Evolutionary conservation across 2,888 invertebrate species (phyloP), one percentile per base, ranked within the genome.

Genomic region (Flabesymbios commensalis): DNA sequence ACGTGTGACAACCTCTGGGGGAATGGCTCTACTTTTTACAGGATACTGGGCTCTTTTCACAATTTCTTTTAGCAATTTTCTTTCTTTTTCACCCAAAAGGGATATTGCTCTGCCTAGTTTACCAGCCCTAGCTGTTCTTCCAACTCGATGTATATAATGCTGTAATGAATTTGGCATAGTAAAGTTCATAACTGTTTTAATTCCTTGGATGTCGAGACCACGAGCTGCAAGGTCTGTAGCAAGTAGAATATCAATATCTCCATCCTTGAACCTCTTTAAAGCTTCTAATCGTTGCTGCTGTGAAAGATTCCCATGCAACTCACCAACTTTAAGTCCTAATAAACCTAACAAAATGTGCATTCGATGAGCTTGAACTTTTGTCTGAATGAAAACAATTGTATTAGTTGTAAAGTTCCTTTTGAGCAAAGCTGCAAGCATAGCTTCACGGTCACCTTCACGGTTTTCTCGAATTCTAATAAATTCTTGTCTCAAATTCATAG

Each of bases 181-280:
- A 84, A 94, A 97, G 84, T 99, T 99, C 47, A 99, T 89, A 3
- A 97, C 97, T 17, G 97, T 97, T 84, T 93, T 92, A 0, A 98
- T 95, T 7, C 94, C 95, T n/a, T 91, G 90, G 72, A 98, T 98
- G 84, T 98, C 98, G 48, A 98, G 86, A 75, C 99, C 96, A 77
- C 95, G 86, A 3, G 95, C 93, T 0, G 95, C 95, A 41, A 96
- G 90, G 84, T 96, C 96, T 0, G 96, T 96, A 0, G 94, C 94
- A 52, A 95, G 88, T n/a, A 96, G 84, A 1, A 87, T 83, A 74
- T 86, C 86, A n/a, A 86, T 76, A 68, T 84, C 78, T 74, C 91
- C 91, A 7, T 92, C 90, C 78, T 92, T 93, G 83, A 97, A 97
- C 71, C 90, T 88, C 70, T 90, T 88, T 36, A 97, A 85, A 0